Conservation (phyloP, 1,140 invertebrate species). For the Scaptomyza montana region DNA sequence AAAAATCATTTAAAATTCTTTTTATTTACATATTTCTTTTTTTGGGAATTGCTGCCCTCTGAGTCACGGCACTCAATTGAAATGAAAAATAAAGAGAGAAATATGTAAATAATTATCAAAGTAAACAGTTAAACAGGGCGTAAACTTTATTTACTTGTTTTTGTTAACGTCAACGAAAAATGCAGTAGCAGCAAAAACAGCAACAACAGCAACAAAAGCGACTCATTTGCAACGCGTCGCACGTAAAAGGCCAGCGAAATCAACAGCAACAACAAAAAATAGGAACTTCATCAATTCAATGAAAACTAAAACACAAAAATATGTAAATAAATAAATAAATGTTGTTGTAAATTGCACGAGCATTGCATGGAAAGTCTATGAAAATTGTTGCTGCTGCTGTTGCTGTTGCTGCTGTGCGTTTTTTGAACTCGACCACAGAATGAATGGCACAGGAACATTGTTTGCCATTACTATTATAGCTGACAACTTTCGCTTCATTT, state of each 20-base stretch:
- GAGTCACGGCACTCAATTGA: conserved; percentile 24
- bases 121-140: conserved; percentile 51
- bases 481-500: conserved; percentile 61
- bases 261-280: conserved; percentile 12
- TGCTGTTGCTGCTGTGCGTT: conserved; percentile 19
- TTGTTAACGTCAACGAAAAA: conserved; percentile 30
- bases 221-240: conserved; percentile 59
- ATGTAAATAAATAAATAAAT: conserved; percentile 52
- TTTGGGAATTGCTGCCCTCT: not conserved
- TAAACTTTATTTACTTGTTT: conserved; percentile 1
- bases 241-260: conserved; percentile 44
- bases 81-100: conserved; percentile 22
- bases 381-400: conserved; percentile 27
- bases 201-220: conserved; percentile 24
- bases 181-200: conserved; percentile 32
- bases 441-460: conserved; percentile 41
- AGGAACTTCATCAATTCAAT: conserved; percentile 35
- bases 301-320: conserved; percentile 53
- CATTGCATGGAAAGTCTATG: conserved; percentile 49
- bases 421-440: conserved; percentile 1
- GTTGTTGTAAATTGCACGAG: conserved; percentile 64
- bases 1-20: not conserved
- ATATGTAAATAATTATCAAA: conserved; percentile 56
- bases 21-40: not conserved
- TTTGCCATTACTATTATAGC: conserved; percentile 19